Base-by-base conservation (phyloP, 1,140 invertebrate genomes). In the Gryon sp. region DNA sequence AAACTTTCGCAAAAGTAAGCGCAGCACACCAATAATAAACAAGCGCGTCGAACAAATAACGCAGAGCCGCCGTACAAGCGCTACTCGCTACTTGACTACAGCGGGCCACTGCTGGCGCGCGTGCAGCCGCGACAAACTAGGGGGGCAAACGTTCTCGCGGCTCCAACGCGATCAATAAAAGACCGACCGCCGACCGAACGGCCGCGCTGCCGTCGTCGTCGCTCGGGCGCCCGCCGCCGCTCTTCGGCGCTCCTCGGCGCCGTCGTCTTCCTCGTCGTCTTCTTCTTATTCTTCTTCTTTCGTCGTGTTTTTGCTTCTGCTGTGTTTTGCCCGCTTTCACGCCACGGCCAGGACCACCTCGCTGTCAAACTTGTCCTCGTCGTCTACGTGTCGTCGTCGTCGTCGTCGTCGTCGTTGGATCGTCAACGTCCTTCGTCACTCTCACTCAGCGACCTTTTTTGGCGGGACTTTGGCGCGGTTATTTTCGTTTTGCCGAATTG, bases 121-220 rank as follows among this genome's bases (percentile, higher is more conserved):
- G 82, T 50, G 72, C 73, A 65, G 62, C 59, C 65, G 50, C 50
- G 70, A 65, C 57, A 68, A 69, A 62, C 79, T 81, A 81, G 74
- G 80, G 73, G 82, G 68, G 66, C 59, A 82, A 80, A 86, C 82
- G 32, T 86, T 85, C n/a, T n/a, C 79, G 84, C 85, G 80, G 84
- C 84, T 86, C 85, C 83, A 86, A 85, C 82, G 80, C 84, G 86
- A 88, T 87, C 86, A 85, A 88, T 88, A 88, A 84, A 84, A 83
- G 78, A 78, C 66, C 73, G 65, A 69, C 46, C 46, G 70, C 66
- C 73, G 65, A 69, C 46, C 46, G 70, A 60, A 70, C 70, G 60
- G 62, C 77, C 66, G 65, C 62, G 72, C 66, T 68, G 65, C 38
- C 72, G 68, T 62, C 63, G 66, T 60, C 62, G 63, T 50, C 68